These are phyloP conservation scores for Neolamprologus sp. DNA, from an alignment of 2,113 vertebrate species.

Conservation along the genomic window DNA sequence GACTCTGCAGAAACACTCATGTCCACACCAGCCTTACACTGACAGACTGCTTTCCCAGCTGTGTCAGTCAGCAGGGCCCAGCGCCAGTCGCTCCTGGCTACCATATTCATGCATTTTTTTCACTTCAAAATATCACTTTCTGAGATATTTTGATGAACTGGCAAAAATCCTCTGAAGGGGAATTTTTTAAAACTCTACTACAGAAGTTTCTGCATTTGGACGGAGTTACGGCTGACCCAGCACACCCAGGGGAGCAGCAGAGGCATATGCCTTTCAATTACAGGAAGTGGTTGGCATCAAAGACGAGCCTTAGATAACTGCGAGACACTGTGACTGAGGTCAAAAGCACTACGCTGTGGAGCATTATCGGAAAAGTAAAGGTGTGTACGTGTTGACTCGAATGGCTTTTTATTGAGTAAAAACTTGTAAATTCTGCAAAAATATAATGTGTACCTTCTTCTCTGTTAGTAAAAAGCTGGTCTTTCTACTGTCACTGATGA, in stretches of 20 bases:
- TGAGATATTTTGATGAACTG: background rate
- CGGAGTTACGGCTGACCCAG: background rate
- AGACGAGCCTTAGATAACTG: background rate
- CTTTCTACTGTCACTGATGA: background rate
- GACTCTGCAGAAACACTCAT: background rate
- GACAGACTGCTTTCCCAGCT: background rate
- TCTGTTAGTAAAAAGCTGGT: background rate
- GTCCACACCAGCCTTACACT: background rate
- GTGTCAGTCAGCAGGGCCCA: background rate
- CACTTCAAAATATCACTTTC: background rate
- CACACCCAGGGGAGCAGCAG: background rate
- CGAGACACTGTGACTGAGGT: background rate
- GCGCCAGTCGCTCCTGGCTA: accelerated
- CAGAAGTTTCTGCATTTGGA: background rate
- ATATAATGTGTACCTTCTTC: background rate
- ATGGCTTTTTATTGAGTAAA: background rate
- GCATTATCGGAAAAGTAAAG: background rate
- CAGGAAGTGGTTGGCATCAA: background rate
- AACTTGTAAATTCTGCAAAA: background rate
- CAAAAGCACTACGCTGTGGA: background rate
- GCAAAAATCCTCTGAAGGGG: background rate
- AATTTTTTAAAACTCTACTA: background rate
- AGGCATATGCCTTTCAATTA: background rate
- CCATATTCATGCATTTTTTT: background rate
- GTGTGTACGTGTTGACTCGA: background rate